Conservation (phyloP, 2,113 vertebrate species). For the Protobothrops mucrosquamatus region DNA sequence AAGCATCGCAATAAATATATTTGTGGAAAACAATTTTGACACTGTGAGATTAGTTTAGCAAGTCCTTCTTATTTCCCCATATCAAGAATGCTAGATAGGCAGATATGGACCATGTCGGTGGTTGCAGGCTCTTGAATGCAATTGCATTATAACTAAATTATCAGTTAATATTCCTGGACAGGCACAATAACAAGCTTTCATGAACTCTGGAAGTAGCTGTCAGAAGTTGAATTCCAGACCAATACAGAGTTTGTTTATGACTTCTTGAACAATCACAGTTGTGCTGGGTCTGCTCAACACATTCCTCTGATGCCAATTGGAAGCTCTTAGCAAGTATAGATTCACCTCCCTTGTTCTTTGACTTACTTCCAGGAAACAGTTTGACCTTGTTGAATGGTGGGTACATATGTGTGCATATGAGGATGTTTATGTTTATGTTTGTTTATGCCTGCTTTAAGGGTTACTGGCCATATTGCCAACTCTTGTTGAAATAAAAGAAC, state of each 20-base stretch:
- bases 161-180: neutral
- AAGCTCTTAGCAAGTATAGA: constrained; percentile 17
- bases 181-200: neutral
- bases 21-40: neutral
- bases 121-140: neutral
- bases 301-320: constrained; percentile 25
- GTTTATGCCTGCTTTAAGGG: neutral
- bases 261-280: constrained; percentile 29
- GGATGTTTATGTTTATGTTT: neutral
- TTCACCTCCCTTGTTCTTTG: neutral
- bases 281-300: constrained; percentile 30
- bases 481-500: constrained; percentile 39
- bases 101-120: neutral
- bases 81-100: neutral
- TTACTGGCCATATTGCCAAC: constrained; percentile 32
- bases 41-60: neutral
- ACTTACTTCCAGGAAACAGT: constrained; percentile 21
- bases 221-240: constrained; percentile 26
- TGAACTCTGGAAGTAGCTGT: constrained; percentile 33
- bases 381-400: constrained; percentile 23
- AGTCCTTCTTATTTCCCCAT: neutral
- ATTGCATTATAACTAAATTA: neutral
- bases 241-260: constrained; percentile 28
- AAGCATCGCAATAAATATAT: neutral
- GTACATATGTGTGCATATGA: neutral